Percentiles rank a stretch among this genome's conserved stretches.
Conservation (phyloP, 2,888 invertebrate species). For the Ectropis crepuscularia region DNA sequence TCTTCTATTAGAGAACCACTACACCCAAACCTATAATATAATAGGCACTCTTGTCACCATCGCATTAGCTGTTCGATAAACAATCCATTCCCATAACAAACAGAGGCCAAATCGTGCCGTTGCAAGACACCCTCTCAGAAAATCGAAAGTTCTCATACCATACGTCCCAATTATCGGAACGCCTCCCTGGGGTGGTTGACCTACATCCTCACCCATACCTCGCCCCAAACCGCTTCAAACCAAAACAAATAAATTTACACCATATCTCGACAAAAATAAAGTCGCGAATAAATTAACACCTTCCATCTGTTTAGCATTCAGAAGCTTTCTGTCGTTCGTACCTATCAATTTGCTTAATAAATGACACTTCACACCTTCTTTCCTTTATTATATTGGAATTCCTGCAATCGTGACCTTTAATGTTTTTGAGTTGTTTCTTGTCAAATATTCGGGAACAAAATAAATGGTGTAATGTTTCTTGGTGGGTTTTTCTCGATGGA, state of each 20-base stretch:
- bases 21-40: no score
- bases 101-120: constrained; percentile 7
- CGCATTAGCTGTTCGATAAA: constrained; percentile 1
- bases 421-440: no score
- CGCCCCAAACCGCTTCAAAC: constrained; percentile 38
- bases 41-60: background rate
- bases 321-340: constrained; percentile 53
- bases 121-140: constrained; percentile 20
- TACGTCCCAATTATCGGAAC: constrained; percentile 59
- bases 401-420: constrained; percentile 13
- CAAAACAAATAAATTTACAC: constrained; percentile 43
- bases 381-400: constrained; percentile 29
- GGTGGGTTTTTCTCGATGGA: no score
- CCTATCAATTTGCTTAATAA: constrained; percentile 59
- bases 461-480: no score
- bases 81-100: constrained; percentile 7
- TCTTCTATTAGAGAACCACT: no score
- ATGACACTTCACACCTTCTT: constrained; percentile 44
- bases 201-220: constrained; percentile 51
- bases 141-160: constrained; percentile 31
- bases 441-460: no score
- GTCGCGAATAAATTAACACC: constrained; percentile 38
- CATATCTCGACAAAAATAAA: constrained; percentile 48
- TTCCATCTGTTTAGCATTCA: constrained; percentile 52
- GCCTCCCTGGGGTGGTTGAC: constrained; percentile 59